Percentiles rank a stretch among this genome's conserved stretches.
Conservation (phyloP, 2,113 vertebrate species). For the Accipiter cooperii region DNA sequence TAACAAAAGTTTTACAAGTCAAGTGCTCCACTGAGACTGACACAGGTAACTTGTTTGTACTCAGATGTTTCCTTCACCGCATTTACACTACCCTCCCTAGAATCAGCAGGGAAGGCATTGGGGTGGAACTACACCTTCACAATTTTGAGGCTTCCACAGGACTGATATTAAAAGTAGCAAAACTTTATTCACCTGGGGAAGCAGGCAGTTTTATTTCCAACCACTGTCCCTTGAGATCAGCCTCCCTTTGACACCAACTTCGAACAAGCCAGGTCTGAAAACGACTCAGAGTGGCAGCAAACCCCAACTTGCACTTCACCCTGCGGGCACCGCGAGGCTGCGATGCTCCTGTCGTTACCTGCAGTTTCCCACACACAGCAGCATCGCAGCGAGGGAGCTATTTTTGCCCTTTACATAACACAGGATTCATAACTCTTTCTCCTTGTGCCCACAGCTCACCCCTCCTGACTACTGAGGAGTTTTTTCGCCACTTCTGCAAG, state of each 20-base stretch:
- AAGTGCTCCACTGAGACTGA: background rate
- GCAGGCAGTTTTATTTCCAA: background rate
- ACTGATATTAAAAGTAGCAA: background rate
- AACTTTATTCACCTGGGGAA: background rate
- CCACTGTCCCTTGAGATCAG: background rate
- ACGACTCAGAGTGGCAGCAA: background rate
- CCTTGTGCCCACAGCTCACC: background rate
- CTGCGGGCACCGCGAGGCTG: fast-evolving
- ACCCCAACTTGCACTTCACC: background rate
- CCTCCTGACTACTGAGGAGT: background rate
- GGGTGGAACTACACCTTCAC: background rate
- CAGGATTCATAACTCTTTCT: background rate
- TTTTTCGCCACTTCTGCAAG: background rate
- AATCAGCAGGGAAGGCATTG: background rate
- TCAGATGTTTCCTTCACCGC: background rate
- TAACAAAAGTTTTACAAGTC: background rate
- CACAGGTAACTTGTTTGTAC: background rate
- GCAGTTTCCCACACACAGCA: background rate
- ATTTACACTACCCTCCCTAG: background rate
- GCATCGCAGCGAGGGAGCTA: fast-evolving
- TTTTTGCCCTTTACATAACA: background rate
- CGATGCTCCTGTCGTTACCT: fast-evolving
- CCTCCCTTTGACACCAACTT: background rate
- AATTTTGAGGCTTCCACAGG: background rate
- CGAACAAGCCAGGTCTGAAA: background rate